Evolutionary conservation across 2,797 vertebrate species (phyloP).

Genomic region (Pseudochaenichthys georgianus): DNA sequence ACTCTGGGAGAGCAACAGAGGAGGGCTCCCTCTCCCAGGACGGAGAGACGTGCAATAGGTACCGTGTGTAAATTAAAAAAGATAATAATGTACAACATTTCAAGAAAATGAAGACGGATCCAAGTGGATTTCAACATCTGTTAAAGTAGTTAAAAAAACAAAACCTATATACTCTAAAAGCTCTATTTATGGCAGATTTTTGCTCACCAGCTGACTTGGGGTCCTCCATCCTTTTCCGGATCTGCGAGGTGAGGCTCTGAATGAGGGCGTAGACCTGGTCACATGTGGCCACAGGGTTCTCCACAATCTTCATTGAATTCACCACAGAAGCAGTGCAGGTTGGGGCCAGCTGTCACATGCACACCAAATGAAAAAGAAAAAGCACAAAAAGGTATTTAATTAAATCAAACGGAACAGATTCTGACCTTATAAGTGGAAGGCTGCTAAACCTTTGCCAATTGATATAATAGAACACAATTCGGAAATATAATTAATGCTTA

Average conservation of each 20-base stretch:
- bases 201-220: constrained; percentile 92
- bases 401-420: neutral
- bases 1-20: no score
- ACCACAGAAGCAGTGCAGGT: constrained; percentile 90
- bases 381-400: neutral
- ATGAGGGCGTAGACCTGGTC: constrained; percentile 93
- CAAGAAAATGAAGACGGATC: no score
- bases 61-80: no score
- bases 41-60: no score
- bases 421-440: neutral
- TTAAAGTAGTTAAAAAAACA: no score
- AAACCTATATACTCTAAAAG: no score
- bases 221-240: constrained; percentile 92
- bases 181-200: neutral
- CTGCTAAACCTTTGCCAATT: constrained; percentile 5
- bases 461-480: neutral
- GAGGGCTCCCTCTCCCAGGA: no score
- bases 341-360: constrained; percentile 90
- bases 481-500: neutral
- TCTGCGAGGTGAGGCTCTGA: constrained; percentile 96
- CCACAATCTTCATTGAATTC: constrained; percentile 93
- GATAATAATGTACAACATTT: no score
- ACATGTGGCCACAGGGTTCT: constrained; percentile 94
- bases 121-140: no score
- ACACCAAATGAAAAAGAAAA: neutral